Evolutionary conservation across 1,140 invertebrate species (phyloP).

Genomic region (Orchesella cincta): DNA sequence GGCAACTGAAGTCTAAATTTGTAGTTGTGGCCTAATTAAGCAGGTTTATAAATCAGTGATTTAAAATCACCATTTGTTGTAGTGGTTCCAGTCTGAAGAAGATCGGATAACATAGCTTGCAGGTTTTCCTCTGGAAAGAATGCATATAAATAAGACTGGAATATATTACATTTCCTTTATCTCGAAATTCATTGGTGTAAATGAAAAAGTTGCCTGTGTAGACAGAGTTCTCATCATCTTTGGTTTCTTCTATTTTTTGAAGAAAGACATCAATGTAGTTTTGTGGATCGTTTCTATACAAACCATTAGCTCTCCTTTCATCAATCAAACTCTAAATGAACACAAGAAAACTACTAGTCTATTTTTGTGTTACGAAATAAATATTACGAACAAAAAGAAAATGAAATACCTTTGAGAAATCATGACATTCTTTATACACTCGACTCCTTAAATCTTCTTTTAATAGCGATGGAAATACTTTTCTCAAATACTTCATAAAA

Average conservation of each 20-base stretch:
- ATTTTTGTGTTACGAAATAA: background rate
- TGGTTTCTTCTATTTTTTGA: slow-evolving; percentile 37
- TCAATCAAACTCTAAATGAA: slow-evolving; percentile 22
- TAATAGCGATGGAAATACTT: background rate
- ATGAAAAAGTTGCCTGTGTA: slow-evolving; percentile 5
- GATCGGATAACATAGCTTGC: slow-evolving; percentile 29
- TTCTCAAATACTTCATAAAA: background rate
- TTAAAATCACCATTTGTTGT: slow-evolving; percentile 23
- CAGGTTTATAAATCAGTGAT: too few species aligned
- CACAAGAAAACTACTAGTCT: too few species aligned
- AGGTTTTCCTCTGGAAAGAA: slow-evolving; percentile 14
- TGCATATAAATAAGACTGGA: background rate
- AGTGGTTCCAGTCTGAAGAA: slow-evolving; percentile 19
- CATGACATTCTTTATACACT: slow-evolving; percentile 12
- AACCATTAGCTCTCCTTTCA: background rate
- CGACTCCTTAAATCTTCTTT: background rate
- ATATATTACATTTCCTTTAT: slow-evolving; percentile 1
- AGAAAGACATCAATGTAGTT: slow-evolving; percentile 35
- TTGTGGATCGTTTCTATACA: slow-evolving; percentile 8
- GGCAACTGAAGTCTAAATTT: too few species aligned
- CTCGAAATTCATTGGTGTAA: too few species aligned
- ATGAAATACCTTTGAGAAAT: slow-evolving; percentile 4
- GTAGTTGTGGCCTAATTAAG: too few species aligned
- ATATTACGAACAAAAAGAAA: too few species aligned
- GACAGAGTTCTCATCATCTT: slow-evolving; percentile 9